Conservation (phyloP, 2,113 vertebrate species). For the Tretioscincus oriximinensis region DNA sequence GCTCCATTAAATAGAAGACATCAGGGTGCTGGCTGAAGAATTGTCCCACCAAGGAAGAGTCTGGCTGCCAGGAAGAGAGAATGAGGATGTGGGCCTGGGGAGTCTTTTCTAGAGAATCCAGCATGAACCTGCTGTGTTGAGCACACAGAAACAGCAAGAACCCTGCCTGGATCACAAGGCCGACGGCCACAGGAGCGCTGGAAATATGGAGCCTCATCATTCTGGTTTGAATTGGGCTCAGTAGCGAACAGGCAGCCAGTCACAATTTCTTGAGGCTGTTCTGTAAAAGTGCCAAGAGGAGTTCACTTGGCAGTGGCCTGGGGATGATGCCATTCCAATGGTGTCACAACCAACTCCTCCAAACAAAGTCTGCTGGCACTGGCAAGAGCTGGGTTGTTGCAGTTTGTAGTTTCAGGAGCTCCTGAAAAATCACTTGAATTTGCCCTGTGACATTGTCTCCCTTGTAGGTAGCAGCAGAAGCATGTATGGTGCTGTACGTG, state of each 20-base stretch:
- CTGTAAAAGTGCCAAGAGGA: not conserved
- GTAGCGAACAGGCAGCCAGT: too few species aligned
- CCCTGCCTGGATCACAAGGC: conserved; percentile 77
- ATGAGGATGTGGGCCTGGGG: conserved; percentile 87
- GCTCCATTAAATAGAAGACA: conserved; percentile 97
- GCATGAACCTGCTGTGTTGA: conserved; percentile 67
- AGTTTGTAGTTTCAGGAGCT: too few species aligned
- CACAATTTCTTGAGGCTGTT: too few species aligned
- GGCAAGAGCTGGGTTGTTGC: not conserved
- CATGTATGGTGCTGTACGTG: too few species aligned
- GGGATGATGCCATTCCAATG: too few species aligned
- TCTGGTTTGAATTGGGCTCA: not conserved
- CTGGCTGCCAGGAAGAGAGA: conserved; percentile 93
- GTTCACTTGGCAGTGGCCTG: not conserved
- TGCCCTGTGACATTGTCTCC: too few species aligned
- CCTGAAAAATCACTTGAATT: too few species aligned
- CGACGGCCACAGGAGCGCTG: conserved; percentile 38
- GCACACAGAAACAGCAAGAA: conserved; percentile 82
- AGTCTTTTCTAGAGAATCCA: conserved; percentile 36
- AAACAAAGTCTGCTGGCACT: too few species aligned
- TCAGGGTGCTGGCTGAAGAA: conserved; percentile 93
- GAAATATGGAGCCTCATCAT: conserved; percentile 74
- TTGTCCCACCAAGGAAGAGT: conserved; percentile 93
- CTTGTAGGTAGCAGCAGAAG: too few species aligned
- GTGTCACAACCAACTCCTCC: too few species aligned